Percentiles rank a stretch among this genome's conserved stretches.
These are phyloP conservation scores for Peribatodes rhomboidaria DNA, from an alignment of 2,888 invertebrate species.

Conservation along the genomic window DNA sequence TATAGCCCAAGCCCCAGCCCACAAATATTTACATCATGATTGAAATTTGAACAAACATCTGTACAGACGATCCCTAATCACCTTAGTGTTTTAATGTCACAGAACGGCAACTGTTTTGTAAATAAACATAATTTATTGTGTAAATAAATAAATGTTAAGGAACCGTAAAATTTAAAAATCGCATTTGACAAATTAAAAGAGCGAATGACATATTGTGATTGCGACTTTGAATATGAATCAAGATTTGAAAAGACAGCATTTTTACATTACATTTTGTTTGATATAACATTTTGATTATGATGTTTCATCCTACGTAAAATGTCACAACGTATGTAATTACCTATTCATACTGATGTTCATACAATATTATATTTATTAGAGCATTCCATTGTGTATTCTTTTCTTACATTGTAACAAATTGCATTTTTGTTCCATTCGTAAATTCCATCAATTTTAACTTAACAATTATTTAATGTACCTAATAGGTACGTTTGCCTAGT, in stretches of 20 bases:
- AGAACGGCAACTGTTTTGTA: conserved; percentile 9
- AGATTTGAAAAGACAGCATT: conserved; percentile 1
- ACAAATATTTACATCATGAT: too few species aligned
- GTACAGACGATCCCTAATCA: background rate
- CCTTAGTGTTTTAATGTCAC: background rate
- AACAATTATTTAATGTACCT: too few species aligned
- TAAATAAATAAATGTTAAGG: conserved; percentile 15
- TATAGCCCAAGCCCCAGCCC: too few species aligned
- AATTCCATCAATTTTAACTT: too few species aligned
- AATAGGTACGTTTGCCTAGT: too few species aligned
- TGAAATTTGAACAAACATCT: conserved; percentile 1
- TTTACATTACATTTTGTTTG: conserved; percentile 10
- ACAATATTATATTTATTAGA: too few species aligned
- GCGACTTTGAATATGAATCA: background rate
- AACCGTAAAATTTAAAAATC: conserved; percentile 7
- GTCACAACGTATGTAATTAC: background rate
- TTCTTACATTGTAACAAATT: too few species aligned
- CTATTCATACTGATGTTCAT: too few species aligned
- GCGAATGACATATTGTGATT: background rate
- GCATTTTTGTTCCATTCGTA: too few species aligned
- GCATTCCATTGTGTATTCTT: too few species aligned
- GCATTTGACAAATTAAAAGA: conserved; percentile 17
- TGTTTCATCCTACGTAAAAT: conserved; percentile 6
- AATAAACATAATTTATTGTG: conserved; percentile 12
- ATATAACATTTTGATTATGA: conserved; percentile 14